A percentile compares a stretch with the other conserved stretches of the same genome.
These are phyloP conservation scores for Didymodactylos carnosus DNA, from an alignment of 2,888 invertebrate species.

Conservation along the genomic window DNA sequence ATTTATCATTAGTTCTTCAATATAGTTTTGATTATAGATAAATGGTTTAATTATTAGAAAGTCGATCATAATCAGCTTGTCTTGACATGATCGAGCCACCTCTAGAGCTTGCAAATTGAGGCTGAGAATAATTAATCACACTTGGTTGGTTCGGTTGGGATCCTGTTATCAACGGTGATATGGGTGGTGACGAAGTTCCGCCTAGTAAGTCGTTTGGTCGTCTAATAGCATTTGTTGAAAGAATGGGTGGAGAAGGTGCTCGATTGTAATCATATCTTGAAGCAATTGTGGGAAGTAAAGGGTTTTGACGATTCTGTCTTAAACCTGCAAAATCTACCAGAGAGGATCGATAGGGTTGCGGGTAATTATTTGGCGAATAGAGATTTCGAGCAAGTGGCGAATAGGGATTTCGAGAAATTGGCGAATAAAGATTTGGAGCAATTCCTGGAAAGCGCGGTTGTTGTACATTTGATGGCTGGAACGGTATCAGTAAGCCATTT, in stretches of 20 bases:
- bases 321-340: too few relatives aligned
- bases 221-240: not conserved
- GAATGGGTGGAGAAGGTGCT: not conserved
- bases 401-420: not conserved
- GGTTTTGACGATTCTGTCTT: not conserved
- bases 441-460: not conserved
- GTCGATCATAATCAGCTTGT: not conserved
- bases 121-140: not conserved
- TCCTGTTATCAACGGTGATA: not conserved
- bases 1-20: too few relatives aligned
- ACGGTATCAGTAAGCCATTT: not conserved
- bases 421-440: not conserved
- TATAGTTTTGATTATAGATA: too few relatives aligned
- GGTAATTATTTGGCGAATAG: not conserved
- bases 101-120: not conserved
- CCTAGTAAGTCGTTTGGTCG: not conserved
- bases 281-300: too few relatives aligned
- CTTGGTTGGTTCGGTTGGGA: not conserved
- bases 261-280: not conserved
- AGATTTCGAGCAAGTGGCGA: not conserved
- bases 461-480: not conserved
- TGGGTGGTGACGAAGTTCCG: not conserved
- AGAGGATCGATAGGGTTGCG: not conserved
- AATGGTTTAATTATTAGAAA: too few relatives aligned
- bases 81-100: not conserved